Evolutionary conservation across 2,113 vertebrate genomes (phyloP).

Genomic region (Ranitomeya imitator): DNA sequence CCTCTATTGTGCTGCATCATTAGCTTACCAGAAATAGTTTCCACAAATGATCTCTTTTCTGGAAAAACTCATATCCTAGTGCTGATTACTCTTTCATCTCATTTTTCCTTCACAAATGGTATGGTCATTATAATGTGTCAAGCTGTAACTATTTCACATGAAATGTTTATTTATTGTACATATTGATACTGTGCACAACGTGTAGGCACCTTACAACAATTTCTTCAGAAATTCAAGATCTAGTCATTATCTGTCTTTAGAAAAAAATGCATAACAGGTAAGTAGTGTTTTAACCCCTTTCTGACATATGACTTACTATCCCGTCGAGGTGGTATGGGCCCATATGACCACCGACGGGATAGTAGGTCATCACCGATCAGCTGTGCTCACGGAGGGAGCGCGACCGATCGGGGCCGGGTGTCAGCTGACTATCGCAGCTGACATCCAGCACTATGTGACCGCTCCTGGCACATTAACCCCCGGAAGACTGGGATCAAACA

Average conservation of each 20-base stretch:
- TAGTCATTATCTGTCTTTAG: background rate
- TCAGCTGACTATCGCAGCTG: too few species aligned
- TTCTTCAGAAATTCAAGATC: background rate
- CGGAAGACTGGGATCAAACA: too few species aligned
- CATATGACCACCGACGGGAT: too few species aligned
- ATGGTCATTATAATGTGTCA: background rate
- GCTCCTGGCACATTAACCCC: too few species aligned
- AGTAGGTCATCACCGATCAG: too few species aligned
- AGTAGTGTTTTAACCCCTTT: too few species aligned
- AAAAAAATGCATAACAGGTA: too few species aligned
- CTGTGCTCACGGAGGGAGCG: too few species aligned
- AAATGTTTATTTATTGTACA: background rate
- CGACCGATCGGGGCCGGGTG: too few species aligned
- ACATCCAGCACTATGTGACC: too few species aligned
- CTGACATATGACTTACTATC: too few species aligned
- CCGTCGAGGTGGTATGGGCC: too few species aligned
- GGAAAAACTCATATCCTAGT: background rate
- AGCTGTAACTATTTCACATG: background rate
- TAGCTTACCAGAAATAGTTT: slow-evolving; percentile 18
- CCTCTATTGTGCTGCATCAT: slow-evolving; percentile 9
- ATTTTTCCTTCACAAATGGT: background rate
- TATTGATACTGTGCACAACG: background rate
- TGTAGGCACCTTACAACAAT: background rate
- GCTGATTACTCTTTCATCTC: background rate
- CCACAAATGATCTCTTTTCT: background rate